Evolutionary conservation across 2,888 invertebrate genomes (phyloP), one percentile per base, ranked within the genome.

Genomic region (Philereme vetulata): DNA sequence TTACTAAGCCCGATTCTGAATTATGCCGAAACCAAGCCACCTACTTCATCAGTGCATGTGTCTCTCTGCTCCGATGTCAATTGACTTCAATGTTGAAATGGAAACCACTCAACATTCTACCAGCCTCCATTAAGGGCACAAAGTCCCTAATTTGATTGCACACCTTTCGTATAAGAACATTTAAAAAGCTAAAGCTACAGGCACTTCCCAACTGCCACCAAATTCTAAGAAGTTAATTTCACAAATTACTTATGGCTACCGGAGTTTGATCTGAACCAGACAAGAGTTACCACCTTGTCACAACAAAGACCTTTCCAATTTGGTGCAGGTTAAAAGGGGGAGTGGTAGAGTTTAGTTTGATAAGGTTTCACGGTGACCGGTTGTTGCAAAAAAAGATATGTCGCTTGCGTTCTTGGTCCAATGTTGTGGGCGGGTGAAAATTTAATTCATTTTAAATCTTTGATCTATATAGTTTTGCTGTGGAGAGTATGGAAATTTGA

Each of bases 211-310:
- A 92, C 90, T 90, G 88, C 86, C 82, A 85, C 82, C 86, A 82
- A 66, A 88, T 93, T 92, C 92, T 89, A 82, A 86, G 92, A 92
- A 92, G 82, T 86, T 90, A 91, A 92, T 93, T 92, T 92, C 92
- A 92, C 93, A 90, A 93, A 93, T 92, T 92, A 88, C 88, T 90
- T 87, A 85, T 75, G 77, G 92, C 92, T 92, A 92, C 92, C 82
- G 91, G 86, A 88, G 82, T 90, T 86, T 76, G 66, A 85, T 85
- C 88, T 85, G 85, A 77, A 82, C 85, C 54, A 80, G 77, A 77
- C 75, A 71, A 72, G 68, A 66, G 52, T 73, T 82, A 61, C 63
- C 70, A 85, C 89, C 58, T 51, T 90, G 78, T 85, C 86, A 33
- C 52, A 76, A 11, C 81, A 60, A 76, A 52, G 6, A 2, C 5